These are phyloP conservation scores for Brachyptera putata DNA, from an alignment of 2,888 invertebrate species.

Conservation along the genomic window DNA sequence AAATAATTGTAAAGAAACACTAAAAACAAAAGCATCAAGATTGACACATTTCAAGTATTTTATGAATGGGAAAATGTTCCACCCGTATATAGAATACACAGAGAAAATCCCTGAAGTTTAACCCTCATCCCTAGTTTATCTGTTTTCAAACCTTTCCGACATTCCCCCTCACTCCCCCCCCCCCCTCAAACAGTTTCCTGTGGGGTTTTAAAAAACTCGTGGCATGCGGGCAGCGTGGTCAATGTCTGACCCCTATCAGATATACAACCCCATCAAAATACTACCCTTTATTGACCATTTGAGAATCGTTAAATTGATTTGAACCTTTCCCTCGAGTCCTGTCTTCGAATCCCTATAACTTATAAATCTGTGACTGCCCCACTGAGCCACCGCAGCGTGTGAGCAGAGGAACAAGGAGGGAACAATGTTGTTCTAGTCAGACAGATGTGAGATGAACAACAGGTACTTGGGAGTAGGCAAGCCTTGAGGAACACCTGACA, in stretches of 20 bases:
- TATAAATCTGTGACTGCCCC: not conserved
- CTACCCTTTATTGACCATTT: constrained; percentile 14
- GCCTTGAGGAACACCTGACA: too few relatives aligned
- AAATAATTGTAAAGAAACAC: too few relatives aligned
- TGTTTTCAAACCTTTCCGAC: not conserved
- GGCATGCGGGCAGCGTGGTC: constrained; percentile 9
- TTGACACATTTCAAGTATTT: constrained; percentile 3
- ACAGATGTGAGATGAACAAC: too few relatives aligned
- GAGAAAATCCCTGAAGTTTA: constrained; percentile 11
- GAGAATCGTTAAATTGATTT: constrained; percentile 19
- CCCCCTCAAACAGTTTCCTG: not conserved
- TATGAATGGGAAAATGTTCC: constrained; percentile 18
- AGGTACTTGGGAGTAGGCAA: too few relatives aligned
- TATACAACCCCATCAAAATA: not conserved
- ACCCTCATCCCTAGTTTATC: constrained; percentile 13
- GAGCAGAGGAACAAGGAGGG: too few relatives aligned
- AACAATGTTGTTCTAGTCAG: too few relatives aligned
- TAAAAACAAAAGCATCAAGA: not conserved
- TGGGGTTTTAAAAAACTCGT: not conserved
- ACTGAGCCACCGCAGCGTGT: too few relatives aligned
- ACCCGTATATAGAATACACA: constrained; percentile 19
- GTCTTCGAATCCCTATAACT: constrained; percentile 1
- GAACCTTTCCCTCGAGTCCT: not conserved
- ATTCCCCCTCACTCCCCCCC: not conserved
- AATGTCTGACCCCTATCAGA: constrained; percentile 6